Evolutionary conservation across 2,113 vertebrate species (phyloP).

Genomic region (Dicerorhinus sumatrensis): DNA sequence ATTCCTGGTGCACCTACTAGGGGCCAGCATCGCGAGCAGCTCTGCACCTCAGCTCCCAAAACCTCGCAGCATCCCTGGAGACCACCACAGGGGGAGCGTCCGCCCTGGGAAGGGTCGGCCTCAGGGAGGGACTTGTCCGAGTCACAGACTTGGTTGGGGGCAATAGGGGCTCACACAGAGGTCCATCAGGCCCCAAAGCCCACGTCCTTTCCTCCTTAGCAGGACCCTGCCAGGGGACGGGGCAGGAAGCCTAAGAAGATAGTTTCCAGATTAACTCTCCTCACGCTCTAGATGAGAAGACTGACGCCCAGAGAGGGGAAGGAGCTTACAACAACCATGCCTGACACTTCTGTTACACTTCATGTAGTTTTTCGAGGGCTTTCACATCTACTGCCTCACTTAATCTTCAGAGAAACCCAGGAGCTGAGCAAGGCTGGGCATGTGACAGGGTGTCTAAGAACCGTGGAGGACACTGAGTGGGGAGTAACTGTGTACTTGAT

Average conservation of each 20-base stretch:
- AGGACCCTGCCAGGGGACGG: neutral
- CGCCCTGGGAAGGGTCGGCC: neutral
- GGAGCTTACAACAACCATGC: neutral
- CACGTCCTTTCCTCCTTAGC: neutral
- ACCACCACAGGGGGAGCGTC: neutral
- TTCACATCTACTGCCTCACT: neutral
- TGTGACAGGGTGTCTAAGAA: neutral
- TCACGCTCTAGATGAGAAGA: neutral
- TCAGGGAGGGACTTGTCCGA: accelerated
- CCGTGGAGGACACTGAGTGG: neutral
- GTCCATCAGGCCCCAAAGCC: neutral
- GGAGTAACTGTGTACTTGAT: neutral
- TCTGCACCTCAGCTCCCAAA: neutral
- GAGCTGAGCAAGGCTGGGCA: neutral
- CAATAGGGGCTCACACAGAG: accelerated
- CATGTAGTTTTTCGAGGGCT: neutral
- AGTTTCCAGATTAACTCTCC: neutral
- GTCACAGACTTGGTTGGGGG: neutral
- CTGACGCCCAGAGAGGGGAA: neutral
- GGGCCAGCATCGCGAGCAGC: neutral
- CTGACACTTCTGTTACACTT: neutral
- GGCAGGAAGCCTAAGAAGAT: neutral
- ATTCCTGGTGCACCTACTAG: neutral
- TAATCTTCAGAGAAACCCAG: neutral
- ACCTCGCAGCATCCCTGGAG: neutral